Base-by-base conservation (phyloP, 2,113 vertebrate species). In the Nannobrachium achirus region DNA sequence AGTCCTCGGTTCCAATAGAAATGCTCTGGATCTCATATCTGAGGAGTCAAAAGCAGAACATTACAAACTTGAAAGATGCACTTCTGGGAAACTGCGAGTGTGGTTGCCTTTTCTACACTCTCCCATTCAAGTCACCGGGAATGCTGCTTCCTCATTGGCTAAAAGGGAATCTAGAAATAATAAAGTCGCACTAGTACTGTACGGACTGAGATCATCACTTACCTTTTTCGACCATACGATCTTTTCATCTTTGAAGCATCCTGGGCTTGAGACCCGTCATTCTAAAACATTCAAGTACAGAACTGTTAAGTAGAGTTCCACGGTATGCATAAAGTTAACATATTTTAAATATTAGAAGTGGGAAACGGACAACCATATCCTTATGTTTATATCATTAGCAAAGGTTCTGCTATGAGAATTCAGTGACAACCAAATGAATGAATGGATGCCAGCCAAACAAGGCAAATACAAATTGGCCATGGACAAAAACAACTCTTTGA, bases 11-110 rank as follows among this genome's bases (percentile, higher is more conserved):
- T 79, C 70, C 83, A 10, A 86, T 46, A 41, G 86, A 61, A 57
- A 92, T 89, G 15, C 84, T 88, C 80, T 89, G 89, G 40, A 91
- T 82, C 63, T 92, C 84, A 16, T 86, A 91, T 70, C 92, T 93
- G 71, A 45, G 8, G 4, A 19, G 19, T 16, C 13, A 38, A 53
- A 33, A 5, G 3, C 25, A 33, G 3, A 33, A 33, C 25, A 33
- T 33, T 33, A 14, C 14, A 10, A 9, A 46, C 14, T 46, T 46
- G 14, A 13, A 42, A 10, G 41, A 42, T 13, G n/a, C n/a, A n/a
- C n/a, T n/a, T n/a, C n/a, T n/a, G n/a, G n/a, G n/a, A n/a, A n/a
- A n/a, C n/a, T n/a, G 14, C 46, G 14, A 3, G 8, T 50, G 49
- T 42, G 10, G 10, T n/a, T n/a, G 41, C 44, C 44, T 1, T 7